Conservation (phyloP, 2,888 invertebrate species). For the Pristionchus exspectatus region DNA sequence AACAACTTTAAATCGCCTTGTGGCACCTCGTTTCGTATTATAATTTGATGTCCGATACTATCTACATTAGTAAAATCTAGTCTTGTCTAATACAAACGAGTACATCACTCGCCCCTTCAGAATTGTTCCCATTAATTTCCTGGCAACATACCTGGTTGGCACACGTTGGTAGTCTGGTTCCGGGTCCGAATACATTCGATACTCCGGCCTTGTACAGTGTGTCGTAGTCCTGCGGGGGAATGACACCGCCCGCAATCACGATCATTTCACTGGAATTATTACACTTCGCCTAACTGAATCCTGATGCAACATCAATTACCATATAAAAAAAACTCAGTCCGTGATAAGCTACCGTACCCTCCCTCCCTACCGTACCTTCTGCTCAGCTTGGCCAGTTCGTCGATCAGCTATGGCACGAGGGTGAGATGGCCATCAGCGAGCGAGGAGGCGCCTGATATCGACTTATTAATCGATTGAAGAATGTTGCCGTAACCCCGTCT, state of each 20-base stretch:
- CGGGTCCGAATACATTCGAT: conserved; percentile 83
- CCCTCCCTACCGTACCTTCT: conserved; percentile 65
- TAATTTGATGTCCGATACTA: no score
- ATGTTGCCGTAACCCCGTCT: background rate
- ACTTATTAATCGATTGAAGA: background rate
- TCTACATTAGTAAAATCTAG: no score
- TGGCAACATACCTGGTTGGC: conserved; percentile 63
- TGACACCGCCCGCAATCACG: conserved; percentile 84
- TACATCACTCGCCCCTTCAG: no score
- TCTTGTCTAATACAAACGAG: no score
- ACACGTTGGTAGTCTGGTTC: conserved; percentile 77
- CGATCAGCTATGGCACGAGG: conserved; percentile 82
- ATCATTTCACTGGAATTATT: conserved; percentile 83
- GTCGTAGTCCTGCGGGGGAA: conserved; percentile 84
- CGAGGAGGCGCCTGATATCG: conserved; percentile 71
- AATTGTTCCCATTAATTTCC: background rate
- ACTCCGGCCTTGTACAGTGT: conserved; percentile 82
- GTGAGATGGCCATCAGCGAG: conserved; percentile 84
- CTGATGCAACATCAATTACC: no score
- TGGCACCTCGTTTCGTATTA: no score
- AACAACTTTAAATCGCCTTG: no score
- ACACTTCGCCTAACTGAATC: no score
- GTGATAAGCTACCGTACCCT: background rate
- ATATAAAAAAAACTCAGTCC: no score
- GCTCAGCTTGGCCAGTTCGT: conserved; percentile 81